Base-by-base conservation (phyloP, 2,797 vertebrate genomes). In the Sparidentex hasta region DNA sequence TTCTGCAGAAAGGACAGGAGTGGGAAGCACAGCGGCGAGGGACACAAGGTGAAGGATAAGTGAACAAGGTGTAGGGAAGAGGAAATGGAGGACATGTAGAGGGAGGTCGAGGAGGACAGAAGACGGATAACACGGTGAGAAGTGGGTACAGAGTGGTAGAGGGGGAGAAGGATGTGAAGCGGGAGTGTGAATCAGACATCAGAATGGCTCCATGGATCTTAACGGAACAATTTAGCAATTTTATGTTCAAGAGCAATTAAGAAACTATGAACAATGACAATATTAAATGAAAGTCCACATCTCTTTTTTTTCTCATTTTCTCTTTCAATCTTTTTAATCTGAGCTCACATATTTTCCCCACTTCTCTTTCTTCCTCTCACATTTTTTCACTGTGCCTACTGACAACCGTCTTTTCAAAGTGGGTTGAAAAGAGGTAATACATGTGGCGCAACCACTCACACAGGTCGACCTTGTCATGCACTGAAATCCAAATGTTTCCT, bases 1-100 rank as follows among this genome's bases (percentile, higher is more conserved):
- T 62, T 46, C 52, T 38, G 81, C 70, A 38, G 51, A 72, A 71
- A 81, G 57, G 54, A 71, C 69, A 81, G 72, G 41, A 63, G 55
- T 56, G 56, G 41, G 33, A 50, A 52, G 66, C 23, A 14, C 3
- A 5, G 48, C 7, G 6, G 38, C 9, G 6, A 76, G 56, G 16
- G n/a, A 52, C 23, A 62, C 11, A 46, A 66, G 46, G 66, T 27
- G 62, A 58, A 65, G 20, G 71, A 61, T n/a, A 46, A 68, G 71
- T 64, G 76, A 64, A 43, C 0, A 7, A 23, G 48, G 29, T 72
- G n/a, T 41, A 21, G 21, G 57, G n/a, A 67, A 43, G 71, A 86
- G n/a, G 46, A 57, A 57, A 23, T 14, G 4, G 62, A 52, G 11
- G 65, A 74, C n/a, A 13, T 43, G 7, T 65, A 79, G 55, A 54